phyloP scores from a whole-genome alignment of 2,113 vertebrate genomes.

The Odocoileus virginianus region DNA sequence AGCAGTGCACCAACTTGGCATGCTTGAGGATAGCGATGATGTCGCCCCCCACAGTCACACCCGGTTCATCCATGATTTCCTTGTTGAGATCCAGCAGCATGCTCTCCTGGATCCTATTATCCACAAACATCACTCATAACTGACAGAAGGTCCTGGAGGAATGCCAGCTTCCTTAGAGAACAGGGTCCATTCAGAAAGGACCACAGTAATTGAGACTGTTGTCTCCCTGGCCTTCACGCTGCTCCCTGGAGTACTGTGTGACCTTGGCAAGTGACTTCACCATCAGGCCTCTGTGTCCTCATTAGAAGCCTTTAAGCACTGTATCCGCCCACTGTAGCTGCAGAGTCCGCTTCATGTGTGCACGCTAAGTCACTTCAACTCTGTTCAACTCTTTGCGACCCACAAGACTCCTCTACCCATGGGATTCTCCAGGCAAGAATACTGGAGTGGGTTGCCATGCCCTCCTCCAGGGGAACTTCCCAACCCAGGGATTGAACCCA shows the following conservation, averaged over 20 bases:
- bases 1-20: conserved; percentile 90
- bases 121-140: conserved; percentile 91
- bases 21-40: conserved; percentile 94
- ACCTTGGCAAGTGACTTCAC: background rate
- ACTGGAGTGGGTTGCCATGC: background rate
- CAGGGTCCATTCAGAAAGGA: conserved; percentile 94
- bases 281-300: background rate
- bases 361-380: background rate
- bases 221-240: background rate
- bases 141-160: conserved; percentile 90
- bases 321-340: background rate
- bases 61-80: conserved; percentile 94
- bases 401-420: background rate
- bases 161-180: conserved; percentile 95
- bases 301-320: background rate
- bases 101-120: conserved; percentile 94
- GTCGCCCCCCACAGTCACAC: conserved; percentile 91
- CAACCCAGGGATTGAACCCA: background rate
- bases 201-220: conserved; percentile 10
- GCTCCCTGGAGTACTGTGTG: background rate
- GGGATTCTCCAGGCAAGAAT: background rate
- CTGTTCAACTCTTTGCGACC: background rate
- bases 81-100: conserved; percentile 94
- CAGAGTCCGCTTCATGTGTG: background rate
- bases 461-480: background rate